Conservation (phyloP, 2,797 vertebrate species). For the Crenichthys baileyi region DNA sequence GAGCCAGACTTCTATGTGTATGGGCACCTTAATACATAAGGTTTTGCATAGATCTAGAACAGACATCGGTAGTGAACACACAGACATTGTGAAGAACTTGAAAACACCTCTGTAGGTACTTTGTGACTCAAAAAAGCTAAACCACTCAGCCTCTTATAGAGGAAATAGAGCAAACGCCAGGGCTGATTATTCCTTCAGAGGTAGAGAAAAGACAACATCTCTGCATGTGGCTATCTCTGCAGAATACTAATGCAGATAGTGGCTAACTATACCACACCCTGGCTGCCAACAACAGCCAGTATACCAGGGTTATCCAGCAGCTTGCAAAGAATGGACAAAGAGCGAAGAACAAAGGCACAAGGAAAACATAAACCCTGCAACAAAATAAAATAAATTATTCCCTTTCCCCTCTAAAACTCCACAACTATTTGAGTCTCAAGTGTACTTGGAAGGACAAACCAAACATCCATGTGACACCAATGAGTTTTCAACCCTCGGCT, state of each 20-base stretch:
- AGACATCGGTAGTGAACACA: constrained; percentile 37
- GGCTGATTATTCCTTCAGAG: constrained; percentile 88
- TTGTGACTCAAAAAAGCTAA: constrained; percentile 85
- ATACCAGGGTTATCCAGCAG: constrained; percentile 36
- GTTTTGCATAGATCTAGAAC: constrained; percentile 36
- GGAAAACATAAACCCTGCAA: constrained; percentile 10
- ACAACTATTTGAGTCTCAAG: constrained; percentile 16
- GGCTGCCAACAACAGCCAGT: constrained; percentile 49
- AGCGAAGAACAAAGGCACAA: background rate
- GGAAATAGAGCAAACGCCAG: constrained; percentile 58
- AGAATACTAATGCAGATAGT: constrained; percentile 87
- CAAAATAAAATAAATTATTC: background rate
- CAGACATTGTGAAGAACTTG: constrained; percentile 45
- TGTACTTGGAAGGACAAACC: constrained; percentile 57
- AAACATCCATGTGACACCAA: constrained; percentile 26
- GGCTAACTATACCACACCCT: constrained; percentile 66
- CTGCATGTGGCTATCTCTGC: constrained; percentile 83
- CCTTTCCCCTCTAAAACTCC: constrained; percentile 9
- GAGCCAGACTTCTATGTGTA: constrained; percentile 55
- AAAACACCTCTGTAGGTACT: constrained; percentile 52
- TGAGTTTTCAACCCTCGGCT: constrained; percentile 5
- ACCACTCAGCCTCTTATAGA: constrained; percentile 84
- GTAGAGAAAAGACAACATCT: constrained; percentile 83
- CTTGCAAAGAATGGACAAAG: constrained; percentile 31
- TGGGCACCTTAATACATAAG: constrained; percentile 28